Base-by-base conservation (phyloP, 2,797 vertebrate genomes). In the Halcyon badia region DNA sequence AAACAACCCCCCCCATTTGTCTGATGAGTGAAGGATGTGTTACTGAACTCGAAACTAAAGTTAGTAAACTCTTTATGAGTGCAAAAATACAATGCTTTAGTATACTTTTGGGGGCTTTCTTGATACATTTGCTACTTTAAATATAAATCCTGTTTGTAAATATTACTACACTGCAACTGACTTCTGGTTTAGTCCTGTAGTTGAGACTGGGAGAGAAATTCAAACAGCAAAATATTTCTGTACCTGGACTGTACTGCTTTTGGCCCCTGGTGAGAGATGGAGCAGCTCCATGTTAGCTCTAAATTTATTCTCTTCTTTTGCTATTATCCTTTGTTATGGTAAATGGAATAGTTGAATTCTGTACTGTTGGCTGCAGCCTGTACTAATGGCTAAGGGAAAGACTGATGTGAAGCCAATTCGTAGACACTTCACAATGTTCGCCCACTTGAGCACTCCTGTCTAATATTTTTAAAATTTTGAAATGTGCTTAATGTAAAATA, bases 1-100 rank as follows among this genome's bases (percentile, higher is more conserved):
- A 75, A 90, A 44, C 19, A 35, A 69, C 20, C 12, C 13, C 35
- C 26, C 14, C 26, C 21, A 31, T 73, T 94, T 28, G 5, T 88
- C 86, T 46, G 87, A 92, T 94, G 92, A 85, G 25, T 68, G 78
- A 96, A 96, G 87, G 35, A 72, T 65, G 22, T 81, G 48, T 79
- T 42, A n/a, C 14, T 35, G 81, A 94, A 39, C 70, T 78, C 86
- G 64, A 76, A 94, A 88, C 42, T 6, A 6, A 70, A 92, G 78
- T 35, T 82, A 41, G 71, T 79, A 92, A 95, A n/a, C 26, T 3
- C 4, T 85, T 73, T 57, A 37, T 41, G 44, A 82, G 46, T 84
- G 30, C 30, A 73, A 51, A 84, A 83, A 41, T 65, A 12, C 21
- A 46, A 9, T 72, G 57, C 8, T 17, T 57, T 51, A 25, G 31